Conservation (phyloP, 2,113 vertebrate genomes). For the Triplophysa siluroides region DNA sequence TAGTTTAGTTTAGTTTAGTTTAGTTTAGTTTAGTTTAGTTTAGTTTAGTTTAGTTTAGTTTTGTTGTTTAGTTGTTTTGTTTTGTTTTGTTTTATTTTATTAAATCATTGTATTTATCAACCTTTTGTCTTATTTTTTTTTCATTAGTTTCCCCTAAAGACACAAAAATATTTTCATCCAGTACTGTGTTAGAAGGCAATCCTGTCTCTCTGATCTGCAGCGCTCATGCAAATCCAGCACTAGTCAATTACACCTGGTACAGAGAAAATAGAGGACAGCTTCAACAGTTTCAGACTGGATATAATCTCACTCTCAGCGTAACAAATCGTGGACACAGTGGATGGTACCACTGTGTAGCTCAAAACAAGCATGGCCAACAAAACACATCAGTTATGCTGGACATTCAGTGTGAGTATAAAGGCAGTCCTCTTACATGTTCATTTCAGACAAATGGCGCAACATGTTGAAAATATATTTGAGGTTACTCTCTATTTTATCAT, state of each 20-base stretch:
- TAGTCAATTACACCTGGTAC: conserved; percentile 55
- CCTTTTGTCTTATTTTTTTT: no score
- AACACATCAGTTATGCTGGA: conserved; percentile 38
- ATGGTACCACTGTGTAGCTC: neutral
- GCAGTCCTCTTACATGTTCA: no score
- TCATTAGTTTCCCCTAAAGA: conserved; percentile 62
- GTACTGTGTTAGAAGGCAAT: conserved; percentile 56
- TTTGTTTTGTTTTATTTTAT: no score
- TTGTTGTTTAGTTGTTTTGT: no score
- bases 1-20: no score
- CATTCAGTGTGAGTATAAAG: conserved; percentile 53
- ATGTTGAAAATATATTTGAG: no score
- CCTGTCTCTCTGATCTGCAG: conserved; percentile 66
- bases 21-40: no score
- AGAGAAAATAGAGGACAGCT: conserved; percentile 52
- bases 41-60: no score
- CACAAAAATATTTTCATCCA: conserved; percentile 58
- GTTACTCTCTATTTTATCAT: no score
- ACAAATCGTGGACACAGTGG: neutral
- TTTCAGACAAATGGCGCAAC: no score
- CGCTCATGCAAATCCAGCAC: conserved; percentile 59
- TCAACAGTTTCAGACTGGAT: conserved; percentile 31
- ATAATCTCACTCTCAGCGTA: conserved; percentile 55
- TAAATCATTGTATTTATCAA: no score
- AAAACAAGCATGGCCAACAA: neutral